These are phyloP conservation scores for Xiphophorus maculatus DNA, from an alignment of 2,113 vertebrate species.

Conservation along the genomic window DNA sequence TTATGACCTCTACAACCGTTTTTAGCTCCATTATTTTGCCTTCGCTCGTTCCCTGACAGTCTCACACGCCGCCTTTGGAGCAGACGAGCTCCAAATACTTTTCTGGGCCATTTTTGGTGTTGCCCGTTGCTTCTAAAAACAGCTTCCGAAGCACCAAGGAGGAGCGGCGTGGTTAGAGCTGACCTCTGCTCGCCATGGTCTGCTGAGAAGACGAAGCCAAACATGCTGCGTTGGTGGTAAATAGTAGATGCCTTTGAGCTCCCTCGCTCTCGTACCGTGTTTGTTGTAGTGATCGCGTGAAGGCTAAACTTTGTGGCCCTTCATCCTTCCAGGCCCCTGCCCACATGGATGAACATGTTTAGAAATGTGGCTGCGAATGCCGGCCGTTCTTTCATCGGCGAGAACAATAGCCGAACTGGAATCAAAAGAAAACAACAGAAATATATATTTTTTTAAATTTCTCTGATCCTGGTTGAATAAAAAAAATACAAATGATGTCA, in stretches of 20 bases:
- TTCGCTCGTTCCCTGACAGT: not conserved
- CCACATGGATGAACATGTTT: constrained; percentile 13
- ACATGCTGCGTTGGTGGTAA: constrained; percentile 34
- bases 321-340: not conserved
- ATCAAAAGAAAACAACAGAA: not conserved
- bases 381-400: not conserved
- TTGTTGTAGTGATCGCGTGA: constrained; percentile 22
- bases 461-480: not conserved
- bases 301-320: not conserved
- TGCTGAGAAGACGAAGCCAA: constrained; percentile 33
- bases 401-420: not conserved
- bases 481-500: not conserved
- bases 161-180: constrained; percentile 48
- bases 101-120: constrained; percentile 17
- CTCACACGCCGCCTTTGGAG: not conserved
- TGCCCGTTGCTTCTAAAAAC: constrained; percentile 61
- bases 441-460: not conserved
- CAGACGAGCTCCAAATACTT: not conserved
- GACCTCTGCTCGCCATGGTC: constrained; percentile 38
- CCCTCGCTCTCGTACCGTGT: not conserved
- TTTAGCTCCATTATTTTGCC: not conserved
- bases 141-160: constrained; percentile 36
- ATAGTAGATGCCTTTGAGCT: constrained; percentile 18
- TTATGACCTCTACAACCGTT: constrained; percentile 25
- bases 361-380: not conserved